Evolutionary conservation across 1,140 invertebrate species (phyloP).

Genomic region (Globodera rostochiensis): DNA sequence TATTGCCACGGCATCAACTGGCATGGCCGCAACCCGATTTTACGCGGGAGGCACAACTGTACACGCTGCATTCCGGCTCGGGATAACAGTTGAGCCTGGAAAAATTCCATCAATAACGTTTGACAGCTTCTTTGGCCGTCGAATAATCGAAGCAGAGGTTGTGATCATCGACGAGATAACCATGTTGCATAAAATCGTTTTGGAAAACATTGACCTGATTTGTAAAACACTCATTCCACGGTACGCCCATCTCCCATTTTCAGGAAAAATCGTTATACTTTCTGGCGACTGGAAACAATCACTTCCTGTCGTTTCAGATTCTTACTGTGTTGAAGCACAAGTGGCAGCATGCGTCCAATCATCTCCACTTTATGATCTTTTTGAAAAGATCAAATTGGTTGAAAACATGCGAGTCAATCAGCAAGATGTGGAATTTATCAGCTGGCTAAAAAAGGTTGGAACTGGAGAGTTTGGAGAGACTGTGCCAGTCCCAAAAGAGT

Average conservation of each 20-base stretch:
- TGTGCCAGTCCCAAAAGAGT: background rate
- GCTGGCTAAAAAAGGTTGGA: slow-evolving; percentile 3
- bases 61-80: slow-evolving; percentile 7
- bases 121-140: background rate
- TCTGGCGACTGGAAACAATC: slow-evolving; percentile 28
- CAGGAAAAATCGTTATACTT: slow-evolving; percentile 19
- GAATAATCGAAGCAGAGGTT: slow-evolving; percentile 7
- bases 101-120: slow-evolving; percentile 12
- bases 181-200: slow-evolving; percentile 11
- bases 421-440: background rate
- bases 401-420: background rate
- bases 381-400: background rate
- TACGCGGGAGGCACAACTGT: slow-evolving; percentile 9
- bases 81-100: background rate
- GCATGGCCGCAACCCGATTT: background rate
- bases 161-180: slow-evolving; percentile 32
- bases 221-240: background rate
- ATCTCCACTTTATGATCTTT: background rate
- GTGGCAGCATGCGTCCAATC: background rate
- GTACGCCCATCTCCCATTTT: background rate
- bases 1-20: background rate
- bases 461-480: background rate
- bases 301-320: slow-evolving; percentile 9
- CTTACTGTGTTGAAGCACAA: background rate
- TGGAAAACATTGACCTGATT: slow-evolving; percentile 22